phyloP scores from a whole-genome alignment of 2,797 vertebrate genomes.

The Rhinophrynus dorsalis region DNA sequence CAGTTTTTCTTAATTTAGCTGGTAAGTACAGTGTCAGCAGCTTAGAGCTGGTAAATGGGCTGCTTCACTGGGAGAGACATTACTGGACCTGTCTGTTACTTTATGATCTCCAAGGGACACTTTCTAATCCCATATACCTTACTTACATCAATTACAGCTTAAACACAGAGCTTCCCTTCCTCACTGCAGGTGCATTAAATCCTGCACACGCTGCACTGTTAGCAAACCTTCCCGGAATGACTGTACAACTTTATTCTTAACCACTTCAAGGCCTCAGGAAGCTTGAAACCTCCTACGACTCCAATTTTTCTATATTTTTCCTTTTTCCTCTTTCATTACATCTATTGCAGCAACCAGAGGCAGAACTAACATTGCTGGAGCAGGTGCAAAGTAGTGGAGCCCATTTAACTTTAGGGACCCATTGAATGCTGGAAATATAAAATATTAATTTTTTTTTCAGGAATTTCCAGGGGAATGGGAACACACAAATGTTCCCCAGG shows the following conservation, averaged over 20 bases:
- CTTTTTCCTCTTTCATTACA: too few species aligned
- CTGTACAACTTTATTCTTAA: not conserved
- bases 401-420: too few species aligned
- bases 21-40: conserved; percentile 12
- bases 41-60: conserved; percentile 10
- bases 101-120: conserved; percentile 49
- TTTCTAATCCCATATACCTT: conserved; percentile 49
- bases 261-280: not conserved
- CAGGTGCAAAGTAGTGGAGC: too few species aligned
- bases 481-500: too few species aligned
- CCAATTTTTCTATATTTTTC: too few species aligned
- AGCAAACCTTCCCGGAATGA: conserved; percentile 22
- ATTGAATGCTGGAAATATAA: too few species aligned
- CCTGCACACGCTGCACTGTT: conserved; percentile 15
- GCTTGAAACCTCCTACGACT: too few species aligned
- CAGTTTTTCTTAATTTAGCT: not conserved
- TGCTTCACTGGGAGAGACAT: conserved; percentile 11
- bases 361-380: too few species aligned
- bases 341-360: too few species aligned
- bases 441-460: too few species aligned
- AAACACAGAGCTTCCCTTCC: conserved; percentile 20
- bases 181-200: conserved; percentile 37
- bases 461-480: too few species aligned
- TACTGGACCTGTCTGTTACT: conserved; percentile 17
- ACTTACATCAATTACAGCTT: conserved; percentile 47